Evolutionary conservation across 2,888 invertebrate species (phyloP).

Genomic region (Julus scandinavius): DNA sequence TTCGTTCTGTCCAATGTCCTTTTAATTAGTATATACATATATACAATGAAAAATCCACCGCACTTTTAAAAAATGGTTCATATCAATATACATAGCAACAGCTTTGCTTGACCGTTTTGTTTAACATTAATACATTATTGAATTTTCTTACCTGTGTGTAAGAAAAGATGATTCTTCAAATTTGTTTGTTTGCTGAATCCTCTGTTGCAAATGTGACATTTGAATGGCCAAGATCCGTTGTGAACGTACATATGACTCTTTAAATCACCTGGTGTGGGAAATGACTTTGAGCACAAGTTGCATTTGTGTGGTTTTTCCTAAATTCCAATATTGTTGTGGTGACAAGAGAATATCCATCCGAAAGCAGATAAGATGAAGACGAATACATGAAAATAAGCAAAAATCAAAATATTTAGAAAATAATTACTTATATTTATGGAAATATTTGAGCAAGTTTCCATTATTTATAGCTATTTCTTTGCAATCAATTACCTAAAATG

Average conservation of each 20-base stretch:
- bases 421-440: not conserved
- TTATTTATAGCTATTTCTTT: too few species aligned
- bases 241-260: conserved; percentile 97
- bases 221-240: conserved; percentile 69
- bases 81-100: too few species aligned
- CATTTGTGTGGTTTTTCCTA: conserved; percentile 98
- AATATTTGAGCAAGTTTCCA: not conserved
- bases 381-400: not conserved
- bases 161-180: conserved; percentile 67
- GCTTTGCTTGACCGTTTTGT: not conserved
- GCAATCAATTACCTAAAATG: too few species aligned
- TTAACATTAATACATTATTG: too few species aligned
- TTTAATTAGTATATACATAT: too few species aligned
- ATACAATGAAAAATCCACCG: too few species aligned
- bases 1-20: too few species aligned
- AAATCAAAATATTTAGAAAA: not conserved
- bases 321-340: not conserved
- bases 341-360: not conserved
- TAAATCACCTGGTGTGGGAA: conserved; percentile 95
- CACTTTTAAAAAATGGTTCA: too few species aligned
- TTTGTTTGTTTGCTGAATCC: conserved; percentile 70
- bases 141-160: conserved; percentile 64
- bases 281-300: conserved; percentile 91
- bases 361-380: not conserved
- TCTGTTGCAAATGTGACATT: conserved; percentile 67